These are phyloP conservation scores for Tragelaphus oryx DNA, from an alignment of 2,797 vertebrate genomes.

Conservation along the genomic window DNA sequence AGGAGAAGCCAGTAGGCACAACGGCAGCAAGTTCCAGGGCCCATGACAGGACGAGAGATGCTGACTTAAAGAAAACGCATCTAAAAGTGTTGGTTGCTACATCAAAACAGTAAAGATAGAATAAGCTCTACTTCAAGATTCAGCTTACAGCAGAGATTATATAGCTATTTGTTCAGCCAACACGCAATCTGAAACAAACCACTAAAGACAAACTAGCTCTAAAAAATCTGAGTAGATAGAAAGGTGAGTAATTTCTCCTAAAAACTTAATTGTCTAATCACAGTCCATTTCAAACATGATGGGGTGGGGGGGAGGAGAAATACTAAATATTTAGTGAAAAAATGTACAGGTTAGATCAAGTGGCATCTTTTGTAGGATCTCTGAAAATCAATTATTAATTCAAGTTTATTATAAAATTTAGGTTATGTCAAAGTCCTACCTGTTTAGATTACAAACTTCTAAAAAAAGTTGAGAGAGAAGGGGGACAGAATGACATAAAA, in stretches of 20 bases:
- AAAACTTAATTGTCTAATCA: neutral
- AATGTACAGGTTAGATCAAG: neutral
- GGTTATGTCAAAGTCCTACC: neutral
- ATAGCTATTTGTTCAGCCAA: neutral
- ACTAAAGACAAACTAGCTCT: neutral
- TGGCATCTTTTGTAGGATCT: neutral
- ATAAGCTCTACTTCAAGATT: neutral
- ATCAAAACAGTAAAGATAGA: slow-evolving; percentile 15
- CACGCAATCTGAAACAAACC: neutral
- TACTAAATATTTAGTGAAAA: neutral
- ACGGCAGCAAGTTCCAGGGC: neutral
- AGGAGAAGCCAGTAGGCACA: neutral
- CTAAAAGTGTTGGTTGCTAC: neutral
- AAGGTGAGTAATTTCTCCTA: neutral
- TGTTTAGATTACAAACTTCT: neutral
- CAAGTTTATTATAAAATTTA: neutral
- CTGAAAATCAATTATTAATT: slow-evolving; percentile 20
- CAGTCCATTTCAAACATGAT: neutral
- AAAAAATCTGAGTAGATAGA: neutral
- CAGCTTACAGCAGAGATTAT: neutral
- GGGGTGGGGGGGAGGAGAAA: neutral
- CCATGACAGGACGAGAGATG: neutral
- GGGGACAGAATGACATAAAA: neutral
- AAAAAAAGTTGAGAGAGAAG: neutral
- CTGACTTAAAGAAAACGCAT: neutral